These are phyloP conservation scores for Spea bombifrons DNA, from an alignment of 2,113 vertebrate species.

Conservation along the genomic window DNA sequence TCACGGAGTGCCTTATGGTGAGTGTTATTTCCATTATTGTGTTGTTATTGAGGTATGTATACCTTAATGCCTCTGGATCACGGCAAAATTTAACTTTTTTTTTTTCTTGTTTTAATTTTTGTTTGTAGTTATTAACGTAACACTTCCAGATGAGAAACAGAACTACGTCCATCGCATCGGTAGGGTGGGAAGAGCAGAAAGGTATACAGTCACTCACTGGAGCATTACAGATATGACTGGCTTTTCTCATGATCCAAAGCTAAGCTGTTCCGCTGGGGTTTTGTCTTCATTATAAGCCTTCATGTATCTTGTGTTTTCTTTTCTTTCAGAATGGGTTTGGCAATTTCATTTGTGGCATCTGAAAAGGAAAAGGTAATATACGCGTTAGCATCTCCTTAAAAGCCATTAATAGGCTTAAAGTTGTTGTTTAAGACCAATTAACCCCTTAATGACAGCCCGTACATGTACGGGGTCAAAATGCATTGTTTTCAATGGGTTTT, in stretches of 20 bases:
- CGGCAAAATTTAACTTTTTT: background rate
- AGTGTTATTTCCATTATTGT: conserved; percentile 37
- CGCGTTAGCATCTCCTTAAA: background rate
- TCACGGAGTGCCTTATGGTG: conserved; percentile 90
- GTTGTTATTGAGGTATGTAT: background rate
- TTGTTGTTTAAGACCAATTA: too few relatives aligned
- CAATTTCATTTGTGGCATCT: conserved; percentile 91
- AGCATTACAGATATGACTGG: too few relatives aligned
- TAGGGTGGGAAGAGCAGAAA: conserved; percentile 93
- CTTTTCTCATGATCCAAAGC: background rate
- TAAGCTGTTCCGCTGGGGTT: background rate
- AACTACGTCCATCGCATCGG: conserved; percentile 98
- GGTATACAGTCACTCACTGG: conserved; percentile 59
- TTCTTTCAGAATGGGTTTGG: conserved; percentile 88
- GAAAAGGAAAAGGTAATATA: conserved; percentile 93
- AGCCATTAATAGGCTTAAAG: too few relatives aligned
- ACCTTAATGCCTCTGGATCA: background rate
- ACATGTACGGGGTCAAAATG: too few relatives aligned
- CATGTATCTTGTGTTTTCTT: background rate
- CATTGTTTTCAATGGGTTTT: too few relatives aligned
- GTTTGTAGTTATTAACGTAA: conserved; percentile 90
- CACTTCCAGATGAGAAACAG: conserved; percentile 95
- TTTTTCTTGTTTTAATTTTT: background rate
- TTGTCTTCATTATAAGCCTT: background rate
- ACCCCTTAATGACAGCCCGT: too few relatives aligned